phyloP scores from a whole-genome alignment of 2,113 vertebrate genomes.

The Macaca nemestrina region DNA sequence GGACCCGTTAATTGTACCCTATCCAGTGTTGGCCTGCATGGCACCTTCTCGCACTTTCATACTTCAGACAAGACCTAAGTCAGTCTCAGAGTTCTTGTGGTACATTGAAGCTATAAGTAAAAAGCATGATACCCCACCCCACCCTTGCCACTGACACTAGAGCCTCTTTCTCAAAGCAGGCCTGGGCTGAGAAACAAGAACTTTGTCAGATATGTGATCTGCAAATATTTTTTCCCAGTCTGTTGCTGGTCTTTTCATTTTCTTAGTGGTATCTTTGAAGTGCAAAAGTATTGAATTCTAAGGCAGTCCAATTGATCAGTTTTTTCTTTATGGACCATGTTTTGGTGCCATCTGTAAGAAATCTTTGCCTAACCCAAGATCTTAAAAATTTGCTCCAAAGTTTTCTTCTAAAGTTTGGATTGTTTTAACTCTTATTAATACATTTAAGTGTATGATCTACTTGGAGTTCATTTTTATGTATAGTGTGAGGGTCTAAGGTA shows the following conservation, averaged over 20 bases:
- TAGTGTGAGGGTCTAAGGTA: not conserved
- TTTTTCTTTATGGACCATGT: not conserved
- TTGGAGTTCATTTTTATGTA: not conserved
- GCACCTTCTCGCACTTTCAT: not conserved
- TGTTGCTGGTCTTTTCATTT: conserved; percentile 17
- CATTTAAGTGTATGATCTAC: not conserved
- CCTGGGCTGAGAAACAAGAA: not conserved
- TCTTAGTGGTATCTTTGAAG: not conserved
- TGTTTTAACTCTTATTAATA: not conserved
- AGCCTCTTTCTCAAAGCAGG: not conserved
- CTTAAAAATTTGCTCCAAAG: not conserved
- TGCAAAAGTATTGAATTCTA: conserved; percentile 8
- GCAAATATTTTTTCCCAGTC: not conserved
- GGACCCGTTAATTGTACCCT: not conserved
- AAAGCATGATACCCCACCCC: not conserved
- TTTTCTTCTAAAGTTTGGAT: conserved; percentile 31
- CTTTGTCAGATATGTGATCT: not conserved
- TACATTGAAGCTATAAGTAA: conserved; percentile 8
- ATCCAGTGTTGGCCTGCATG: not conserved
- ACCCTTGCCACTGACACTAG: not conserved
- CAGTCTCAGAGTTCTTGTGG: not conserved
- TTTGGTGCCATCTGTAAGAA: conserved; percentile 21
- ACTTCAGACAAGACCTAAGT: not conserved
- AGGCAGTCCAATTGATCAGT: not conserved
- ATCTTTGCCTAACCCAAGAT: not conserved